Conservation (phyloP, 2,797 vertebrate species). For the Poeciliopsis paucimaculata region DNA sequence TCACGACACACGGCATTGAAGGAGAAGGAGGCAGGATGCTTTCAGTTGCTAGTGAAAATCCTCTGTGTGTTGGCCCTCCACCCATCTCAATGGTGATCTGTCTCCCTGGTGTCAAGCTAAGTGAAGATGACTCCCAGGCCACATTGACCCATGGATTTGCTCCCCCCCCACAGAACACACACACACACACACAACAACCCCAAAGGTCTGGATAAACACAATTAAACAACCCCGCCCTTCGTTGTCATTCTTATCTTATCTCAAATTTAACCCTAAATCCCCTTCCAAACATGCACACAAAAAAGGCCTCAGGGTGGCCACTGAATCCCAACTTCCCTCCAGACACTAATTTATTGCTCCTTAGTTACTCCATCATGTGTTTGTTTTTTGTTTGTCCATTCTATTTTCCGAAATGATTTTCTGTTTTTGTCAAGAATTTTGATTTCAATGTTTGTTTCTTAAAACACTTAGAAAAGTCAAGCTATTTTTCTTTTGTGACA, state of each 20-base stretch:
- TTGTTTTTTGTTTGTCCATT: slow-evolving; percentile 8
- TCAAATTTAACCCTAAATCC: slow-evolving; percentile 62
- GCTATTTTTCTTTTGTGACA: slow-evolving; percentile 26
- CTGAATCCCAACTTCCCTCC: slow-evolving; percentile 58
- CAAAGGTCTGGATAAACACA: slow-evolving; percentile 74
- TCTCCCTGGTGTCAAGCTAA: slow-evolving; percentile 66
- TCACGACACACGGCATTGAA: slow-evolving; percentile 62
- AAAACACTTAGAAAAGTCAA: slow-evolving; percentile 1
- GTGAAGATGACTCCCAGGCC: slow-evolving; percentile 70
- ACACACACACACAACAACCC: slow-evolving; percentile 45
- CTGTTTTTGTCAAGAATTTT: not conserved
- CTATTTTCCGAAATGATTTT: not conserved
- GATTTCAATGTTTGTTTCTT: not conserved
- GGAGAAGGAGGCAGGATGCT: slow-evolving; percentile 66
- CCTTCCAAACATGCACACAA: slow-evolving; percentile 24
- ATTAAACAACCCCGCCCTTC: slow-evolving; percentile 67
- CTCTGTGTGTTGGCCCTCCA: slow-evolving; percentile 61
- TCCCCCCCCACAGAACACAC: slow-evolving; percentile 46
- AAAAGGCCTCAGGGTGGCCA: slow-evolving; percentile 62
- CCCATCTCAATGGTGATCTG: slow-evolving; percentile 66
- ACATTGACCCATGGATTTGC: slow-evolving; percentile 68
- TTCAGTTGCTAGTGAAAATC: slow-evolving; percentile 60
- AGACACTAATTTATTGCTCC: slow-evolving; percentile 59
- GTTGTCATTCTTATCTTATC: slow-evolving; percentile 79
- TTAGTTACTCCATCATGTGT: slow-evolving; percentile 51